phyloP scores from a whole-genome alignment of 2,797 vertebrate genomes.

The Muraenolepis orangiensis region DNA sequence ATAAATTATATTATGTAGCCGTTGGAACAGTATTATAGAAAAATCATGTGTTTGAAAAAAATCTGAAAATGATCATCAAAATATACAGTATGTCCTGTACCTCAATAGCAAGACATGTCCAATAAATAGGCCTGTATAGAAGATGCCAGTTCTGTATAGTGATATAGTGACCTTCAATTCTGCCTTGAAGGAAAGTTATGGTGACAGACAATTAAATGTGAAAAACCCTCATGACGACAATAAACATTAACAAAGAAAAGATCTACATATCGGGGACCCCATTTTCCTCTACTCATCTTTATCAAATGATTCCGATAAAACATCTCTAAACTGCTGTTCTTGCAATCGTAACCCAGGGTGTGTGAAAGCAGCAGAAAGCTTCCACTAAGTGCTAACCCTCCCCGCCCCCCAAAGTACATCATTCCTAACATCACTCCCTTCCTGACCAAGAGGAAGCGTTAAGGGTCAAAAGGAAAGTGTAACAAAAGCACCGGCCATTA shows the following conservation, averaged over 20 bases:
- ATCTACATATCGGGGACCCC: conserved; percentile 33
- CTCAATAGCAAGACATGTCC: conserved; percentile 57
- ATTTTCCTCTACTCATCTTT: conserved; percentile 11
- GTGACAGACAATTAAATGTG: conserved; percentile 31
- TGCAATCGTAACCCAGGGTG: conserved; percentile 14
- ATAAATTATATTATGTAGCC: conserved; percentile 67
- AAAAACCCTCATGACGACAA: conserved; percentile 33
- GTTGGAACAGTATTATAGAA: conserved; percentile 59
- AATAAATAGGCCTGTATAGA: conserved; percentile 77
- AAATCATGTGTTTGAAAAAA: conserved; percentile 41
- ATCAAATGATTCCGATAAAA: conserved; percentile 15
- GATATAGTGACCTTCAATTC: conserved; percentile 28
- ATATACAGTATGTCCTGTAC: conserved; percentile 45
- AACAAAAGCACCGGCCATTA: neutral
- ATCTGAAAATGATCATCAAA: too few species aligned
- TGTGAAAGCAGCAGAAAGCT: conserved; percentile 36
- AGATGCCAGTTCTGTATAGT: conserved; percentile 48
- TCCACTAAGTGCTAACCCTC: conserved; percentile 61
- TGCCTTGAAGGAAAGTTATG: conserved; percentile 35
- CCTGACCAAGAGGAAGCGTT: neutral
- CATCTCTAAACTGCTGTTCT: neutral
- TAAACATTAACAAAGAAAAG: conserved; percentile 12
- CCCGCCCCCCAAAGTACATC: neutral
- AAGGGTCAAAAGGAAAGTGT: too few species aligned
- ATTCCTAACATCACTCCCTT: neutral